phyloP scores from a whole-genome alignment of 2,113 vertebrate species.

The Notothenia rossii region DNA sequence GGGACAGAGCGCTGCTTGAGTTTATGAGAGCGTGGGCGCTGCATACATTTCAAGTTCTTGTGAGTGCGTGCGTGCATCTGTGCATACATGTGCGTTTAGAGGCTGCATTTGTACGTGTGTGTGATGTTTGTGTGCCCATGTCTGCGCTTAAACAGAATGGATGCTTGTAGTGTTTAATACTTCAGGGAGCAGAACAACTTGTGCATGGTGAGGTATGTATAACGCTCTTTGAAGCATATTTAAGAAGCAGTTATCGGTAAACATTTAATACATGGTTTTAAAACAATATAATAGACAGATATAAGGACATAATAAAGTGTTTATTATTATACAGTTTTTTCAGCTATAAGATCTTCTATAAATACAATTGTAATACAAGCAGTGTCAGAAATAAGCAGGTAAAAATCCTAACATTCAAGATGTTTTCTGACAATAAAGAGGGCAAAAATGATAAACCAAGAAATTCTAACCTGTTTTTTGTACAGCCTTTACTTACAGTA shows the following conservation, averaged over 20 bases:
- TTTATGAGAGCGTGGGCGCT: slow-evolving; percentile 25
- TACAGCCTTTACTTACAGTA: background rate
- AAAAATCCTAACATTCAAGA: too few relatives aligned
- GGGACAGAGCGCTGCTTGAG: background rate
- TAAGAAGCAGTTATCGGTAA: background rate
- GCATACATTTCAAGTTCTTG: slow-evolving; percentile 18
- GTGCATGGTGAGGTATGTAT: background rate
- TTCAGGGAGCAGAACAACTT: slow-evolving; percentile 1
- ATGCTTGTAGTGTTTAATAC: background rate
- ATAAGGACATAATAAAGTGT: background rate
- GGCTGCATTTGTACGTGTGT: background rate
- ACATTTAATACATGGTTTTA: background rate
- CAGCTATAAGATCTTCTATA: background rate
- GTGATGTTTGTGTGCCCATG: background rate
- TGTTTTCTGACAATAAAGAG: too few relatives aligned
- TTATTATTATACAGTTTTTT: background rate
- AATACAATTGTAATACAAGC: background rate
- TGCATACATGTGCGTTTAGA: slow-evolving; percentile 1
- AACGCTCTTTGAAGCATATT: slow-evolving; percentile 16
- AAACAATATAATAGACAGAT: background rate
- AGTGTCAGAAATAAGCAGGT: too few relatives aligned
- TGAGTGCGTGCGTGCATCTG: slow-evolving; percentile 7
- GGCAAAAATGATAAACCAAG: too few relatives aligned
- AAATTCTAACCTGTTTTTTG: too few relatives aligned
- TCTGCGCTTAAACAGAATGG: background rate